phyloP scores from a whole-genome alignment of 2,113 vertebrate species.

The Percopsis transmontana region DNA sequence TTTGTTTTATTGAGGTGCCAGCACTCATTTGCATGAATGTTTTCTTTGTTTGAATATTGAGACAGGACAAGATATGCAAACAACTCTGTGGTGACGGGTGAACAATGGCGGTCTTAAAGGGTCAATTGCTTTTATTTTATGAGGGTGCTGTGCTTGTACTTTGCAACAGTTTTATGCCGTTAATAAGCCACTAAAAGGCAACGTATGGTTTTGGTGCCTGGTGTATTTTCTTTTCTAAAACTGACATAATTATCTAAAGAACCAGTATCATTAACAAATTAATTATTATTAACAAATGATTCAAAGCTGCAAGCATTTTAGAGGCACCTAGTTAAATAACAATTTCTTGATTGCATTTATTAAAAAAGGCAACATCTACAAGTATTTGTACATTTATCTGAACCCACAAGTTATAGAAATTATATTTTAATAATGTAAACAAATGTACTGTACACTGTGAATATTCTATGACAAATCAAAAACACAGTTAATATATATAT shows the following conservation, averaged over 20 bases:
- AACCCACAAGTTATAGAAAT: background rate
- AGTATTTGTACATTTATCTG: background rate
- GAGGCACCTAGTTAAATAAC: no score
- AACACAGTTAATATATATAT: background rate
- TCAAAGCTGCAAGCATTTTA: no score
- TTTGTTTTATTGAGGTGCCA: slow-evolving; percentile 63
- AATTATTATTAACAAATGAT: no score
- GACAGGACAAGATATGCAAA: slow-evolving; percentile 69
- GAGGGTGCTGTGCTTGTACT: slow-evolving; percentile 14
- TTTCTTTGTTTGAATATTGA: slow-evolving; percentile 51
- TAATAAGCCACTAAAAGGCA: slow-evolving; percentile 13
- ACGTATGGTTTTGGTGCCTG: background rate
- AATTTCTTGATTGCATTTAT: no score
- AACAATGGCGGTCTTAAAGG: slow-evolving; percentile 60
- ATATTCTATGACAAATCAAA: background rate
- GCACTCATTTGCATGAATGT: slow-evolving; percentile 67
- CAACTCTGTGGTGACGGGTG: slow-evolving; percentile 47
- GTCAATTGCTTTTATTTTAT: slow-evolving; percentile 47
- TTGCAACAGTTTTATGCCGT: slow-evolving; percentile 27
- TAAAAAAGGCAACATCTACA: background rate
- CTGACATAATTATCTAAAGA: background rate
- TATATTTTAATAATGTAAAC: no score
- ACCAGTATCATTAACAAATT: background rate
- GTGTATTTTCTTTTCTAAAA: slow-evolving; percentile 18
- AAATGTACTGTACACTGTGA: no score